Evolutionary conservation across 2,888 invertebrate genomes (phyloP), one percentile per base, ranked within the genome.

Genomic region (Drosophila colorata): DNA sequence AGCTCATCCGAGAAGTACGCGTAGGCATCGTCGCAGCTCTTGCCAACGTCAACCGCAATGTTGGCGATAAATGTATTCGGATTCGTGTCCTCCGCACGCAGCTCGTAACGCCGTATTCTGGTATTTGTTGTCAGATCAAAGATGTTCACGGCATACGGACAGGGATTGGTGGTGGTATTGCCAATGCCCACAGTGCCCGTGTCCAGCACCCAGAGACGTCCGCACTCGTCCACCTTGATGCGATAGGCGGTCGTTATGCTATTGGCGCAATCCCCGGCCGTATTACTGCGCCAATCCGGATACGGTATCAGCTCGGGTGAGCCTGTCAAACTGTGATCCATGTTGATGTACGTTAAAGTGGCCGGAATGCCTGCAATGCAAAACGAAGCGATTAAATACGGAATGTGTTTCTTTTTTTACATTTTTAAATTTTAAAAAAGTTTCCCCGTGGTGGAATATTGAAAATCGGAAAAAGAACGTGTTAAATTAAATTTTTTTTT

Each of bases 1-100:
- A 97, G 93, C 90, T 97, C 97, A 89, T 97, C 97, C 0, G 96
- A 95, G 92, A 96, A 94, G 90, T 97, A 97, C 0, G 96, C 96
- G 88, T 93, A 96, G 0, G 95, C 94, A 87, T 96, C 96, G 3
- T 96, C 95, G 87, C 96, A 97, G 43, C 93, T 94, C 79, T 93
- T 93, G 31, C 96, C 96, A 74, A 96, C 93, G 87, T 97, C 97
- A 2, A 97, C 94, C n/a, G 95, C 96, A 61, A 96, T 96, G 88
- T 96, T 97, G n/a, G 97, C 97, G 69, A 97, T 96, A 91, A 97
- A 97, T 0, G 96, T 96, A 41, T 95, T 94, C 55, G 94, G 92
- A 72, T 96, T 95, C 18, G 95, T 96, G 83, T 97, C 96, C 69
- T 96, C 95, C 0, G 95, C 92, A 16, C 94, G 94, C 74, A 96